Percentiles rank a stretch among this genome's conserved stretches.
phyloP scores from a whole-genome alignment of 1,140 invertebrate species.

The Magallana ariakensis region DNA sequence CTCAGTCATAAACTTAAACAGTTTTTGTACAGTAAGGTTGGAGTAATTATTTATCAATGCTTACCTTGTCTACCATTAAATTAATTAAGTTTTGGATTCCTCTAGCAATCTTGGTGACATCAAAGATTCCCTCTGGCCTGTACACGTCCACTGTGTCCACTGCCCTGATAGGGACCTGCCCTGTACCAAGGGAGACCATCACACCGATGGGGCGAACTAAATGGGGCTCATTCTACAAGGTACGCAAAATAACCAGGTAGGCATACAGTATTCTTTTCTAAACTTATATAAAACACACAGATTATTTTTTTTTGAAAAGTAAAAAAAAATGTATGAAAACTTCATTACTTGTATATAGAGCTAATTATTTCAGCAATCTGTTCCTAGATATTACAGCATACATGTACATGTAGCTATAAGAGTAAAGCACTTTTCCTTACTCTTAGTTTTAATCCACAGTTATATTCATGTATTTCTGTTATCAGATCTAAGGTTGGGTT shows the following conservation, averaged over 20 bases:
- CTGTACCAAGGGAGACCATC: conserved; percentile 82
- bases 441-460: conserved; percentile 82
- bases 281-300: too few relatives aligned
- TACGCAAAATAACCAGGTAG: too few relatives aligned
- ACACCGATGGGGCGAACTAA: conserved; percentile 73
- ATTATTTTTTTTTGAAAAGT: too few relatives aligned
- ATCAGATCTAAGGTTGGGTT: conserved; percentile 97
- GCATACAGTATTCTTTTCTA: too few relatives aligned
- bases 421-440: conserved; percentile 53
- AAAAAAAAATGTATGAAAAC: too few relatives aligned
- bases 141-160: conserved; percentile 90
- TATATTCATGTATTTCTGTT: conserved; percentile 95
- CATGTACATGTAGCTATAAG: too few relatives aligned
- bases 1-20: too few relatives aligned
- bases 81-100: conserved; percentile 88
- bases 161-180: conserved; percentile 76
- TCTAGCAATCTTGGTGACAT: conserved; percentile 88
- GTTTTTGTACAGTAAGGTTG: too few relatives aligned
- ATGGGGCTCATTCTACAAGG: conserved; percentile 71
- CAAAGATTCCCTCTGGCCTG: conserved; percentile 90
- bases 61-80: conserved; percentile 88
- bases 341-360: too few relatives aligned
- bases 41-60: too few relatives aligned
- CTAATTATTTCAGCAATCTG: too few relatives aligned
- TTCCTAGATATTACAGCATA: too few relatives aligned